Evolutionary conservation across 2,113 vertebrate genomes (phyloP).

Genomic region (Petrocephalus zakoni): DNA sequence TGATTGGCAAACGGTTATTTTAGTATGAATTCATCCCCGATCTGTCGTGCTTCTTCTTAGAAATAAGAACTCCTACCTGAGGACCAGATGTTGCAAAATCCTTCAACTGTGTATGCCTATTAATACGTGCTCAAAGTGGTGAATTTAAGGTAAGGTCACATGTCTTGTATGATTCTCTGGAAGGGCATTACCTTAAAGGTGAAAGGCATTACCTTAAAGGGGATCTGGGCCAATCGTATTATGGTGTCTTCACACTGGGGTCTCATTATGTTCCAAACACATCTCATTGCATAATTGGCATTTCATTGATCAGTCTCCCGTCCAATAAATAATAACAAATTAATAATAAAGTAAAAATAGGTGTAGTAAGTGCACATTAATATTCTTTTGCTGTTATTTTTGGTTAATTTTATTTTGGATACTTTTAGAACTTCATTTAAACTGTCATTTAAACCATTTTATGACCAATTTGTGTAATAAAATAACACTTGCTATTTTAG

Average conservation of each 20-base stretch:
- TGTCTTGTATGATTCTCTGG: neutral
- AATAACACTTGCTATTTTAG: neutral
- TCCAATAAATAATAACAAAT: too few relatives aligned
- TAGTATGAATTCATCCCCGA: neutral
- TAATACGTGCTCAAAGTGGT: slow-evolving; percentile 9
- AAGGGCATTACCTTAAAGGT: neutral
- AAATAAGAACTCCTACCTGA: slow-evolving; percentile 13
- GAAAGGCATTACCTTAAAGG: neutral
- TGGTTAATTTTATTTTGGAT: neutral
- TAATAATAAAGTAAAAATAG: too few relatives aligned
- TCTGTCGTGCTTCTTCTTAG: slow-evolving; percentile 13
- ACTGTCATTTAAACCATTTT: neutral
- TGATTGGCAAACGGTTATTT: too few relatives aligned
- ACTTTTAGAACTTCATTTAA: neutral
- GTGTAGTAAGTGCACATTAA: too few relatives aligned
- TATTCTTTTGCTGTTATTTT: too few relatives aligned
- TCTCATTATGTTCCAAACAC: too few relatives aligned
- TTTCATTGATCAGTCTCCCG: too few relatives aligned
- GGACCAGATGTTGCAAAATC: slow-evolving; percentile 13
- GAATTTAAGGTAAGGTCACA: slow-evolving; percentile 20
- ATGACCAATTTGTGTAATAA: neutral
- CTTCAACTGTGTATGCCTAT: slow-evolving; percentile 1
- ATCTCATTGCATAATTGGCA: too few relatives aligned
- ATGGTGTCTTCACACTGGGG: too few relatives aligned
- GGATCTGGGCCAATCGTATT: too few relatives aligned